A percentile compares a stretch with the other conserved stretches of the same genome.
phyloP scores from a whole-genome alignment of 2,888 invertebrate genomes.

The Protophormia terraenovae region DNA sequence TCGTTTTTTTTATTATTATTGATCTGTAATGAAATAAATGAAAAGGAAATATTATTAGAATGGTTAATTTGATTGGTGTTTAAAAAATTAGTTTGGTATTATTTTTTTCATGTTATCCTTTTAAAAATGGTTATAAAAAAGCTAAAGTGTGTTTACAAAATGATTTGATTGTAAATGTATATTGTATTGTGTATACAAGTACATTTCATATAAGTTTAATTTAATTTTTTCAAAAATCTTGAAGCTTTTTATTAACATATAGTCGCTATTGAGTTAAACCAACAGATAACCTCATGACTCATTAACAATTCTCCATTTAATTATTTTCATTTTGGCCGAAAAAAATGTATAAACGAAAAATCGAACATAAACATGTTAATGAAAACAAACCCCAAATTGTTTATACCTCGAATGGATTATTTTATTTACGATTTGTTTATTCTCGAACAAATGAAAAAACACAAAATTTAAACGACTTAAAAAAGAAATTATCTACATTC shows the following conservation, averaged over 20 bases:
- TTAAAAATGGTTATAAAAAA: too few relatives aligned
- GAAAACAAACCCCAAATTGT: constrained; percentile 26
- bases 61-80: neutral
- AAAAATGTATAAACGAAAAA: neutral
- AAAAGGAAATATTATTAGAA: neutral
- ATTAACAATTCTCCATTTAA: neutral
- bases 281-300: too few relatives aligned
- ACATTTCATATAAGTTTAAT: too few relatives aligned
- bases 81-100: too few relatives aligned
- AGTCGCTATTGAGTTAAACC: too few relatives aligned
- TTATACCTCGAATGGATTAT: constrained; percentile 13
- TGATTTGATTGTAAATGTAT: too few relatives aligned
- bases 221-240: too few relatives aligned
- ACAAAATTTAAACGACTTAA: constrained; percentile 17
- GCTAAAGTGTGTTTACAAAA: too few relatives aligned
- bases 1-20: constrained; percentile 17
- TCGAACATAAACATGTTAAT: constrained; percentile 9
- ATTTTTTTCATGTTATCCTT: too few relatives aligned
- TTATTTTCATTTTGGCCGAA: neutral
- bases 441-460: neutral
- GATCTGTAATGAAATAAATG: constrained; percentile 41
- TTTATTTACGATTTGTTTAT: constrained; percentile 43
- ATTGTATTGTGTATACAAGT: too few relatives aligned
- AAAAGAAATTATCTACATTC: neutral
- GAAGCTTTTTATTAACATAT: too few relatives aligned